Evolutionary conservation across 2,113 vertebrate species (phyloP).

Genomic region (Taurulus bubalis): DNA sequence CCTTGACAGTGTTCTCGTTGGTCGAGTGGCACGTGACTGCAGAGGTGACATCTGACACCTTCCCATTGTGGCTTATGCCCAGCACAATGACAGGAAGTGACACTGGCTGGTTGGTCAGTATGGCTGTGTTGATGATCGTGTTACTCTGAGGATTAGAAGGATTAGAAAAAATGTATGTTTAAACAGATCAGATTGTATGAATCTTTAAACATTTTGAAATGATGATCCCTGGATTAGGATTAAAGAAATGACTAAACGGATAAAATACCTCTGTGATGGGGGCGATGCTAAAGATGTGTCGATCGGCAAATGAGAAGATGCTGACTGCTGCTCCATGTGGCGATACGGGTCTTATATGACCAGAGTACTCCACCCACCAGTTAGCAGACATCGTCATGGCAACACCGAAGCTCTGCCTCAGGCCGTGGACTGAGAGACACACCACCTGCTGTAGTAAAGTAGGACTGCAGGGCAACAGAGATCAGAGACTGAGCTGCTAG

Average conservation of each 20-base stretch:
- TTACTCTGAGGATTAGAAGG: conserved; percentile 67
- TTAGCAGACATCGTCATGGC: conserved; percentile 75
- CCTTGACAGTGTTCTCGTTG: conserved; percentile 92
- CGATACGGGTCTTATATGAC: background rate
- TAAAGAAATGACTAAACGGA: background rate
- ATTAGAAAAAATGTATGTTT: background rate
- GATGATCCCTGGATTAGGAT: background rate
- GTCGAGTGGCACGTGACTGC: conserved; percentile 89
- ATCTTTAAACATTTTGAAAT: background rate
- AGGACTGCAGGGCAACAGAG: conserved; percentile 54
- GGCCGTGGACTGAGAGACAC: conserved; percentile 73
- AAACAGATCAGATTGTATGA: background rate
- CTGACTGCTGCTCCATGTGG: conserved; percentile 55
- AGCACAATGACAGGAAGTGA: conserved; percentile 90
- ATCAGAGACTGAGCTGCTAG: background rate
- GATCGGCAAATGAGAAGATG: conserved; percentile 78
- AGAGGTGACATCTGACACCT: conserved; percentile 84
- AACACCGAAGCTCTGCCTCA: conserved; percentile 71
- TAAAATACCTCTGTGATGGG: conserved; percentile 77
- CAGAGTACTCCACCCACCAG: conserved; percentile 81
- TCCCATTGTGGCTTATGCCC: conserved; percentile 86
- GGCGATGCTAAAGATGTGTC: conserved; percentile 75
- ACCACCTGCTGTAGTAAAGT: conserved; percentile 67
- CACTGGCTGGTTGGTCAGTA: conserved; percentile 89
- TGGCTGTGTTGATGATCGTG: conserved; percentile 89